phyloP scores from a whole-genome alignment of 2,797 vertebrate genomes.

The Hozukius guyotensis region DNA sequence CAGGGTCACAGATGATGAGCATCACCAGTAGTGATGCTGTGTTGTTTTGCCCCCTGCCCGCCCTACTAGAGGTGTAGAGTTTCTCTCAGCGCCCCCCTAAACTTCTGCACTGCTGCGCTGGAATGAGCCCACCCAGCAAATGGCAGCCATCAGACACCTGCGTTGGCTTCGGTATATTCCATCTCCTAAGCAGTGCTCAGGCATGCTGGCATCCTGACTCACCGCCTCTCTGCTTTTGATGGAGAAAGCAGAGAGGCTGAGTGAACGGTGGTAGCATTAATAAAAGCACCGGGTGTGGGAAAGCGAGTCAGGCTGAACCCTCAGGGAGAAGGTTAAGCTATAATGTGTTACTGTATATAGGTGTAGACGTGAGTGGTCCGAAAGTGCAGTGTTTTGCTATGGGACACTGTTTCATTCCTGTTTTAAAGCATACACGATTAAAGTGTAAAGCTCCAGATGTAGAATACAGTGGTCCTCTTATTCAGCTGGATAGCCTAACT shows the following conservation, averaged over 20 bases:
- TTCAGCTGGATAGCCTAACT: neutral
- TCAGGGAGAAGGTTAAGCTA: slow-evolving; percentile 11
- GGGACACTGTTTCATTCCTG: neutral
- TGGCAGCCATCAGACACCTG: slow-evolving; percentile 67
- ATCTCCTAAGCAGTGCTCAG: slow-evolving; percentile 15
- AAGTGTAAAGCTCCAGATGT: neutral
- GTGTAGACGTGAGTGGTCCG: slow-evolving; percentile 1
- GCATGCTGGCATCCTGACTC: slow-evolving; percentile 35
- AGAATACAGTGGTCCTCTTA: slow-evolving; percentile 6
- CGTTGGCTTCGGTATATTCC: slow-evolving; percentile 19
- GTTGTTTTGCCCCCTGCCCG: slow-evolving; percentile 27
- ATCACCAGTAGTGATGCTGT: slow-evolving; percentile 39
- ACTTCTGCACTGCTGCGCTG: slow-evolving; percentile 19
- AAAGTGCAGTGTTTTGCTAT: slow-evolving; percentile 2
- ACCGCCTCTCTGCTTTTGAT: neutral
- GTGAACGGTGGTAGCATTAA: neutral
- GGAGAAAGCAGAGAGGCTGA: slow-evolving; percentile 23
- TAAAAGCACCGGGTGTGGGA: slow-evolving; percentile 9
- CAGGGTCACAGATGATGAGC: slow-evolving; percentile 35
- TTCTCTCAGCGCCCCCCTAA: slow-evolving; percentile 39
- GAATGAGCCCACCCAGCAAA: slow-evolving; percentile 70
- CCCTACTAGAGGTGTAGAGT: slow-evolving; percentile 55
- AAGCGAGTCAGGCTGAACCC: slow-evolving; percentile 12
- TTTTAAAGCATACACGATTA: neutral
- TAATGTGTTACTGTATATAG: slow-evolving; percentile 20